Percentiles rank a stretch among this genome's conserved stretches.
phyloP scores from a whole-genome alignment of 2,113 vertebrate species.

The rabbit (Oryctolagus cuniculus) region mOryCun1.1 NC_091436.1:102753501-102754000 shows the following conservation, averaged over 20 bases:
- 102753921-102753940: neutral
- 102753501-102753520: slow-evolving; percentile 5
- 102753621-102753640: neutral
- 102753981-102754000: neutral
- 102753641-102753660: neutral
- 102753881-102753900: neutral
- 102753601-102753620: neutral
- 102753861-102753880: neutral
- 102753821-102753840: neutral
- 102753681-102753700: neutral
- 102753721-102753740: neutral
- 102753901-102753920: neutral
- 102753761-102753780: neutral
- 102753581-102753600: neutral
- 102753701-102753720: neutral
- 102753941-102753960: neutral
- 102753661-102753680: neutral
- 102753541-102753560: neutral
- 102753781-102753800: neutral
- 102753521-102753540: neutral
- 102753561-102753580: neutral
- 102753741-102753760: neutral
- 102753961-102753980: neutral
- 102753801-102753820: neutral
- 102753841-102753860: neutral